These are phyloP conservation scores for Seladonia tumulorum DNA, from an alignment of 2,888 invertebrate species.

Conservation along the genomic window DNA sequence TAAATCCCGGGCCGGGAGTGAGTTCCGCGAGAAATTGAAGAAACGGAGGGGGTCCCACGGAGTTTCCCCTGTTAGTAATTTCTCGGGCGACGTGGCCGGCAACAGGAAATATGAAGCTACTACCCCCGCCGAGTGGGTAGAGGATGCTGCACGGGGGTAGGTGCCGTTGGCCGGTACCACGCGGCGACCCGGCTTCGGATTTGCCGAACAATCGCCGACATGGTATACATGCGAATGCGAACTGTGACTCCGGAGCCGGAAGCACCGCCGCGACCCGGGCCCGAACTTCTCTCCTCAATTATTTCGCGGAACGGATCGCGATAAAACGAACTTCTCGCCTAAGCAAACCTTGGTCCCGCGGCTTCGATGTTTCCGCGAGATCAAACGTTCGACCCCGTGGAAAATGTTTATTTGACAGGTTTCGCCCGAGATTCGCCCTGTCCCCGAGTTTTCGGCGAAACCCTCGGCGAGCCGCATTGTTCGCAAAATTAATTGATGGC, in stretches of 20 bases:
- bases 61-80: slow-evolving; percentile 57
- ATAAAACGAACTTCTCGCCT: slow-evolving; percentile 34
- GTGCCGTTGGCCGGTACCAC: neutral
- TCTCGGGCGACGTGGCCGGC: slow-evolving; percentile 32
- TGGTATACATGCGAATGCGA: slow-evolving; percentile 45
- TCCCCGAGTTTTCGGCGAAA: neutral
- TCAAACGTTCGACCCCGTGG: slow-evolving; percentile 35
- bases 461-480: neutral
- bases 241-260: slow-evolving; percentile 34
- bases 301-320: slow-evolving; percentile 48
- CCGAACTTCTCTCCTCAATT: slow-evolving; percentile 40
- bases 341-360: slow-evolving; percentile 39
- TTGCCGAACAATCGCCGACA: slow-evolving; percentile 45
- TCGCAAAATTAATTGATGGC: slow-evolving; percentile 26
- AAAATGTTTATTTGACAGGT: slow-evolving; percentile 28
- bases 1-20: slow-evolving; percentile 36
- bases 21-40: slow-evolving; percentile 29
- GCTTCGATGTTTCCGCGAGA: slow-evolving; percentile 20
- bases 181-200: slow-evolving; percentile 12
- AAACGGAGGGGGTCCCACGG: slow-evolving; percentile 22
- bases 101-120: slow-evolving; percentile 33
- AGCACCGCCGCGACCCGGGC: slow-evolving; percentile 12
- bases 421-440: neutral
- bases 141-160: neutral
- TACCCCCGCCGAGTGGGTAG: neutral